These are phyloP conservation scores for Amphipyra tragopoginis DNA, from an alignment of 2,888 invertebrate species.

Conservation along the genomic window DNA sequence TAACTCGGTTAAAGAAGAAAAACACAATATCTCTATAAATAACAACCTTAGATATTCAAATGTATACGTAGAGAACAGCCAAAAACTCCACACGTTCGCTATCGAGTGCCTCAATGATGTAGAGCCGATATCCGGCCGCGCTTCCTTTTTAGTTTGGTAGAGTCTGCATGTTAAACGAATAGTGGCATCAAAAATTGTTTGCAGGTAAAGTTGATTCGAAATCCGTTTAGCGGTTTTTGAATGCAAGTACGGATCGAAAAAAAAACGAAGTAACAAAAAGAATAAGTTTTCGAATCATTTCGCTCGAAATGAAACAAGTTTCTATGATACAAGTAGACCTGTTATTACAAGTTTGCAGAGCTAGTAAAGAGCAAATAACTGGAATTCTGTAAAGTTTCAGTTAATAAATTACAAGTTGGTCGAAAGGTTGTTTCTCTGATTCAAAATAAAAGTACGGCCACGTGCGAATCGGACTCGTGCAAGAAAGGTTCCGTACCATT, in stretches of 20 bases:
- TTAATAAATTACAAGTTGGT: too few relatives aligned
- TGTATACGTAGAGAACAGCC: conserved; percentile 8
- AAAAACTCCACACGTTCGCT: conserved; percentile 27
- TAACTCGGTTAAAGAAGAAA: too few relatives aligned
- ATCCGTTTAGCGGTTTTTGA: conserved; percentile 14
- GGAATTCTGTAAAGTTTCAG: too few relatives aligned
- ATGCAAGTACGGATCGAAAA: conserved; percentile 4
- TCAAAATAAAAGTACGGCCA: too few relatives aligned
- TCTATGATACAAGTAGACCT: too few relatives aligned
- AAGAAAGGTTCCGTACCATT: too few relatives aligned
- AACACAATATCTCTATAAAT: not conserved
- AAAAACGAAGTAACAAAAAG: not conserved
- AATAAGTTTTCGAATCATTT: too few relatives aligned
- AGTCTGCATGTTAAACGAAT: conserved; percentile 26
- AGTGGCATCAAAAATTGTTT: conserved; percentile 15
- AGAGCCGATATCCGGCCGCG: conserved; percentile 39
- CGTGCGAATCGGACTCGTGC: too few relatives aligned
- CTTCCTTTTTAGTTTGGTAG: conserved; percentile 28
- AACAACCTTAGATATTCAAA: conserved; percentile 24
- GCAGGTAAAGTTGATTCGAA: conserved; percentile 23
- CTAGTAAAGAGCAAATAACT: too few relatives aligned
- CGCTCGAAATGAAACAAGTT: too few relatives aligned
- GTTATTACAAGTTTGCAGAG: too few relatives aligned
- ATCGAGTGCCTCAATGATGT: conserved; percentile 30
- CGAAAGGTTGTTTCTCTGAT: too few relatives aligned